These are phyloP conservation scores for Microhierax caerulescens DNA, from an alignment of 2,797 vertebrate genomes.

Conservation along the genomic window DNA sequence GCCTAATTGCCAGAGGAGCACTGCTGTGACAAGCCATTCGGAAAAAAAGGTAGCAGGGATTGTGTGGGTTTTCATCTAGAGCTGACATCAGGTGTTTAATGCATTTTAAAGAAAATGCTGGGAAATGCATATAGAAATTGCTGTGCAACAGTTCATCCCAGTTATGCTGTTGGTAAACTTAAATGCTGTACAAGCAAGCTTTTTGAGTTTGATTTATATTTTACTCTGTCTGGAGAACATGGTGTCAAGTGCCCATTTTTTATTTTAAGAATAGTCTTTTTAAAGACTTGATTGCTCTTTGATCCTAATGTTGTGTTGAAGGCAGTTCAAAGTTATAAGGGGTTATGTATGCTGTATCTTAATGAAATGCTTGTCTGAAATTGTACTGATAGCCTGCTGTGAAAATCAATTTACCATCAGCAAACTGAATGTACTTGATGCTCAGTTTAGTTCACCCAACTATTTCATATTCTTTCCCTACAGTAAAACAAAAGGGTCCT, in stretches of 20 bases:
- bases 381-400: constrained; percentile 52
- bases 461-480: constrained; percentile 44
- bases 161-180: not conserved
- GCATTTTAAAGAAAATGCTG: not conserved
- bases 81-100: not conserved
- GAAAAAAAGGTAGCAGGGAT: not conserved
- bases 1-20: not conserved
- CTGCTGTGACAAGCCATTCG: not conserved
- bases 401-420: constrained; percentile 63
- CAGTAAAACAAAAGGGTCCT: constrained; percentile 56
- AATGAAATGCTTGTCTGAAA: constrained; percentile 59
- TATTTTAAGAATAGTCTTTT: constrained; percentile 27
- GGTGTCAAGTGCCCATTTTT: not conserved
- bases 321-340: constrained; percentile 55
- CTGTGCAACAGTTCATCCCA: not conserved
- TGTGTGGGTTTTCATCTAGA: not conserved
- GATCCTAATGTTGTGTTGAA: constrained; percentile 30
- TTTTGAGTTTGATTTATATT: not conserved
- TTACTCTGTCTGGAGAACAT: not conserved
- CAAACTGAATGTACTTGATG: constrained; percentile 47
- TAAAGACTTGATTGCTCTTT: constrained; percentile 21
- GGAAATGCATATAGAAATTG: not conserved
- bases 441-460: constrained; percentile 52
- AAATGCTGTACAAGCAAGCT: not conserved
- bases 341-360: constrained; percentile 34